Base-by-base conservation (phyloP, 2,888 invertebrate genomes). In the Mesorhabditis sp. region DNA sequence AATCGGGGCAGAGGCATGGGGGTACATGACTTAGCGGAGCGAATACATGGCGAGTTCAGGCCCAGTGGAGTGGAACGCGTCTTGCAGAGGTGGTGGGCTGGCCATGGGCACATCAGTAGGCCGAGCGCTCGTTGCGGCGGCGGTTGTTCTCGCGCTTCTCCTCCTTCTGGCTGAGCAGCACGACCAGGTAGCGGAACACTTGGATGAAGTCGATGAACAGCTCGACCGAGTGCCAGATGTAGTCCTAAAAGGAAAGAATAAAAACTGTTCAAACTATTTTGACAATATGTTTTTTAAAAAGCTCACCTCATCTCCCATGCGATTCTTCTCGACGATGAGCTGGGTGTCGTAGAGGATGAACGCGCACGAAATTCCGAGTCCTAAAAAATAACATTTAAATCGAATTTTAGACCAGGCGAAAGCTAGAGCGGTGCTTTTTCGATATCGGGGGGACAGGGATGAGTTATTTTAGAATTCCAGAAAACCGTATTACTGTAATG, bases 331-430 rank as follows among this genome's bases (percentile, higher is more conserved):
- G 61, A 73, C 77, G 68, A 82, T 78, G 78, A 93, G 88, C 88
- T 96, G 96, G n/a, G 97, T 98, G 87, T 97, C 97, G 85, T 93
- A 97, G 76, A 97, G 89, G 13, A 98, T 91, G 87, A 96, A 97
- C 71, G 92, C 94, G 86, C 94, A 95, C 92, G 96, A 94, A 64
- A 94, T 89, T 79, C 91, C 89, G 68, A 97, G 89, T 74, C 95
- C 95, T 78, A 93, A 87, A 87, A 96, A 95, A 68, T 95, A 28
- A 28, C 28, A 28, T 28, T 28, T 28, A 28, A 28, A 28, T 28
- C 28, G 28, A 28, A 28, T 28, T 28, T 28, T 28, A 28, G 28
- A 28, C 28, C 28, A 28, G 28, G 28, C 28, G 28, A 2, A 28
- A 28, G 28, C 28, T 28, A 28, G 28, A 2, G 28, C 28, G 28